Conservation (phyloP, 2,888 invertebrate species). For the Horisme vitalbata region DNA sequence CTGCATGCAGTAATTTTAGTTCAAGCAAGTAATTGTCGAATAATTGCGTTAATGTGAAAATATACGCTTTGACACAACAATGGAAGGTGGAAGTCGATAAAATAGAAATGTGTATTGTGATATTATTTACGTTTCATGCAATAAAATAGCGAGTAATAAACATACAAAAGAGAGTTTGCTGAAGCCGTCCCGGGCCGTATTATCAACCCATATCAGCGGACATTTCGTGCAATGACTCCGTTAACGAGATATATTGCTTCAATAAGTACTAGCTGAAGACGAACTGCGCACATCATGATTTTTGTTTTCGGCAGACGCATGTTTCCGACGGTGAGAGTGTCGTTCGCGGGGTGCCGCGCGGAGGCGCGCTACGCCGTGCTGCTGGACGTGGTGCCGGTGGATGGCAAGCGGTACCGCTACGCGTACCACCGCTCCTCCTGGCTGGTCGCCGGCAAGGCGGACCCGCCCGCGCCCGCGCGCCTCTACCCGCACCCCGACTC, state of each 20-base stretch:
- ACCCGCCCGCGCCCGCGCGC: constrained; percentile 96
- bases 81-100: constrained; percentile 65
- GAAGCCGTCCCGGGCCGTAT: too few relatives aligned
- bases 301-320: constrained; percentile 88
- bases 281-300: constrained; percentile 9
- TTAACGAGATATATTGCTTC: neutral
- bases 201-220: too few relatives aligned
- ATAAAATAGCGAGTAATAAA: constrained; percentile 16
- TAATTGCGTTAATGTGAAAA: constrained; percentile 81
- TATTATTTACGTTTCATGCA: constrained; percentile 38
- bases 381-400: constrained; percentile 98
- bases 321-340: constrained; percentile 98
- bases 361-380: constrained; percentile 95
- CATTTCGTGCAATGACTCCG: too few relatives aligned
- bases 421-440: constrained; percentile 99
- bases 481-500: constrained; percentile 98
- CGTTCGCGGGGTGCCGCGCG: constrained; percentile 92
- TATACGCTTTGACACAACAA: constrained; percentile 78
- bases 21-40: constrained; percentile 76
- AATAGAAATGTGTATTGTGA: constrained; percentile 45
- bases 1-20: constrained; percentile 60
- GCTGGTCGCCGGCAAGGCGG: constrained; percentile 99
- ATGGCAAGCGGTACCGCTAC: constrained; percentile 97
- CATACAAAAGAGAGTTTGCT: too few relatives aligned
- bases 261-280: constrained; percentile 3